Evolutionary conservation across 2,888 invertebrate species (phyloP), one percentile per base, ranked within the genome.

Genomic region (Agonum fuliginosum): DNA sequence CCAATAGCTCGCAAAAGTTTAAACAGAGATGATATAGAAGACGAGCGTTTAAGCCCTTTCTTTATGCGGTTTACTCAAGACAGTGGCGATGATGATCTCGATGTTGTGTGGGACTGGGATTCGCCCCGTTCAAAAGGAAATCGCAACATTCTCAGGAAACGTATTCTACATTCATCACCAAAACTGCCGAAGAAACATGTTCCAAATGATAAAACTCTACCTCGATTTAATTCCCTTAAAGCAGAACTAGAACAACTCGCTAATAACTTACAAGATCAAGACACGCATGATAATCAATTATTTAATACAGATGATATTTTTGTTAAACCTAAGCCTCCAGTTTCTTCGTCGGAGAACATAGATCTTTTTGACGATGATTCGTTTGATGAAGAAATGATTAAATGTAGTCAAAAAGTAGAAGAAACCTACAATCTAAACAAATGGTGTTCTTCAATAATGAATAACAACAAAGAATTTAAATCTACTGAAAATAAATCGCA

Each of bases 91-190:
- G 83, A 84, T 22, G 84, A 84, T 78, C 81, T 86, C 14, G 88
- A 88, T 81, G 88, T 89, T 12, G 83, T 87, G 3, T 89, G 89
- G 89, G 88, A 89, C 79, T 89, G 88, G 88, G 86, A 88, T 79
- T 87, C 86, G 14, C 85, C 88, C 1, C 80, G 83, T 78, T 80
- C 83, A 1, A 84, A 82, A 79, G 80, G 81, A 24, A 79, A 80
- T 14, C 72, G 43, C 19, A 48, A 20, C n/a, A 65, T 79, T 78
- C 78, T 80, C 24, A 62, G 81, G 22, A 37, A 80, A 58, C 70
- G 81, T 51, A 19, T 79, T 3, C 24, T 79, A 41, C 80, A 83
- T 37, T 69, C 69, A 10, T 83, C 85, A 1, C 85, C 86, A n/a
- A 85, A 85, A 80, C 76, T 83, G 4, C 81, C 84, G 0, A 69